Evolutionary conservation across 2,113 vertebrate species (phyloP), one percentile per base, ranked within the genome.

Genomic region (Mus spicilegus): DNA sequence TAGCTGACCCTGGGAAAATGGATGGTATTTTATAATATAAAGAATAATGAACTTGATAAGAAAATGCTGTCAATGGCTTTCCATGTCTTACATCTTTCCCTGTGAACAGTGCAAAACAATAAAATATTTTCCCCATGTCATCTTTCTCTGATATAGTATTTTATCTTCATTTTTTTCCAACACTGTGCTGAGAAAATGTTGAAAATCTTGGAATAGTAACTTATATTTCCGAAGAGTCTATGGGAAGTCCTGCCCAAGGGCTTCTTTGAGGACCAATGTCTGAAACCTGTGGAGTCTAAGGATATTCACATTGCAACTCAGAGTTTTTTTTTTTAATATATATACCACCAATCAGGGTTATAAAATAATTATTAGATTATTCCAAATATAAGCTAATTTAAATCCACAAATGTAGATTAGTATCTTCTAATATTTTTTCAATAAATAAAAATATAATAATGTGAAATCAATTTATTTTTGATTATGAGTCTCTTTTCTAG

Each of bases 101-200:
- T 85, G 8, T 70, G 39, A 86, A 82, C 92, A 92, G 70, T 46
- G 4, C 30, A 81, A n/a, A 58, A 17, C 2, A 22, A 24, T 86
- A 82, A 89, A 89, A 69, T 16, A 0, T 13, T 67, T 88, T 58
- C 20, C 1, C 3, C 14, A 49, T 0, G 42, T 54, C 49, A 77
- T 54, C 28, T 88, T 95, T 95, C 89, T 69, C 19, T 72, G 5
- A 80, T 19, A 11, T 86, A 65, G 42, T 96, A 28, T 86, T 96
- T 95, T 84, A 3, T 78, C 4, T 67, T 63, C 1, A 73, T n/a
- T 63, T n/a, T 63, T 22, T 24, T 19, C 16, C 76, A 16, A 73
- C 26, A 54, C 36, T 73, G 49, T 92, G 10, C 3, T n/a, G 72
- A 95, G 72, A 33, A 82, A 77, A 81, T 46, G 39, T 82, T 88